Evolutionary conservation across 2,113 vertebrate genomes (phyloP).

Genomic region (Machaerirhynchus nigripectus): DNA sequence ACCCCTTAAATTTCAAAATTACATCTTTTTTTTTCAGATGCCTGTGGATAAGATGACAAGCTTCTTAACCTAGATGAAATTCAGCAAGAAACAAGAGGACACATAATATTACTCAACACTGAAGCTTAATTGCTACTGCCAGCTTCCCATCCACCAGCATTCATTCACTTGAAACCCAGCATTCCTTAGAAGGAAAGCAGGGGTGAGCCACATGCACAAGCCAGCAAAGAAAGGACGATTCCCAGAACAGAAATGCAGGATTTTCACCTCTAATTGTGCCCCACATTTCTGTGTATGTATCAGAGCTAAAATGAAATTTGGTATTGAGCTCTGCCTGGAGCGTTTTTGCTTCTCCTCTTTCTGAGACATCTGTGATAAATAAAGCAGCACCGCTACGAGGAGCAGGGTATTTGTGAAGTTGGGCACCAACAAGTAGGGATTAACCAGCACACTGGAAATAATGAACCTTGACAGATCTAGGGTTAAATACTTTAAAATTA

Average conservation of each 20-base stretch:
- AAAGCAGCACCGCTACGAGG: neutral
- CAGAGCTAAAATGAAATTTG: neutral
- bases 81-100: neutral
- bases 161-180: neutral
- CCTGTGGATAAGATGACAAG: neutral
- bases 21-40: neutral
- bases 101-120: neutral
- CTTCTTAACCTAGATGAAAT: neutral
- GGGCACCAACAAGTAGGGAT: slow-evolving; percentile 13
- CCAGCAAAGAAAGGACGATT: neutral
- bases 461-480: slow-evolving; percentile 61
- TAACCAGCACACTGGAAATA: slow-evolving; percentile 12
- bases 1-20: neutral
- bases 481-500: slow-evolving; percentile 77
- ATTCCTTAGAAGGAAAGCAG: neutral
- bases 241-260: neutral
- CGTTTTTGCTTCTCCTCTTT: neutral
- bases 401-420: neutral
- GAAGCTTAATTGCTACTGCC: neutral
- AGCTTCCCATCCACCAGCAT: neutral
- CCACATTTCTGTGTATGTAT: neutral
- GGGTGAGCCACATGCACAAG: neutral
- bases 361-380: neutral
- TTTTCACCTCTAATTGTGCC: neutral
- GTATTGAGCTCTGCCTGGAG: neutral